phyloP scores from a whole-genome alignment of 2,113 vertebrate genomes.

The Pithys albifrons region DNA sequence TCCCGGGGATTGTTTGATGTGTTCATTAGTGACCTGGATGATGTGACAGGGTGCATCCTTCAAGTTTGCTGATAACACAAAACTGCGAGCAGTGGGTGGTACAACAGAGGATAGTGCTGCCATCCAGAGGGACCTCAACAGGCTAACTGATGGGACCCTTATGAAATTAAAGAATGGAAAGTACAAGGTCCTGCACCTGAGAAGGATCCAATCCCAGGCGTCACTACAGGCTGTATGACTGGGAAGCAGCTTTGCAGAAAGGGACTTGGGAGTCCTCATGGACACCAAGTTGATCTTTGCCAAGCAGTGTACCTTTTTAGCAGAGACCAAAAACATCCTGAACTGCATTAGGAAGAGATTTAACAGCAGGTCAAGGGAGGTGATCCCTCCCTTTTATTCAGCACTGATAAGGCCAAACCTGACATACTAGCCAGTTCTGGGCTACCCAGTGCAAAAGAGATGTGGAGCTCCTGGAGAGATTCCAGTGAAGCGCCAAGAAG shows the following conservation, averaged over 20 bases:
- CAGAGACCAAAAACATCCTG: background rate
- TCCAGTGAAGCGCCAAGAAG: background rate
- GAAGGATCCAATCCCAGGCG: background rate
- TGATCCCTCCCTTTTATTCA: background rate
- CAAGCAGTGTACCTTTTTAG: background rate
- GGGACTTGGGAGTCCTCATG: background rate
- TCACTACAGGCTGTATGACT: background rate
- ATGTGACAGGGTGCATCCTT: background rate
- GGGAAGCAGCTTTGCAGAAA: background rate
- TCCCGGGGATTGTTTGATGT: background rate
- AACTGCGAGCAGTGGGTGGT: background rate
- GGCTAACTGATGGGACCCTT: background rate
- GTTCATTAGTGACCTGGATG: background rate
- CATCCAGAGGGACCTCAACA: background rate
- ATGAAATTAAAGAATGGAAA: background rate
- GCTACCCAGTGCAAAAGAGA: background rate
- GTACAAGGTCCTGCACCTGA: background rate
- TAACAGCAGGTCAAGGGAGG: too few species aligned
- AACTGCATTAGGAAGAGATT: background rate
- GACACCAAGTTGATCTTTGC: background rate
- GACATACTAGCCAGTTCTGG: background rate
- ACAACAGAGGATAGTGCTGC: background rate
- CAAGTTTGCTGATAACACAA: background rate
- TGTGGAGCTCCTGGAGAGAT: background rate
- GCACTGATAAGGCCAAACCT: background rate